Base-by-base conservation (phyloP, 1,140 invertebrate species). In the Dryas iulia region DNA sequence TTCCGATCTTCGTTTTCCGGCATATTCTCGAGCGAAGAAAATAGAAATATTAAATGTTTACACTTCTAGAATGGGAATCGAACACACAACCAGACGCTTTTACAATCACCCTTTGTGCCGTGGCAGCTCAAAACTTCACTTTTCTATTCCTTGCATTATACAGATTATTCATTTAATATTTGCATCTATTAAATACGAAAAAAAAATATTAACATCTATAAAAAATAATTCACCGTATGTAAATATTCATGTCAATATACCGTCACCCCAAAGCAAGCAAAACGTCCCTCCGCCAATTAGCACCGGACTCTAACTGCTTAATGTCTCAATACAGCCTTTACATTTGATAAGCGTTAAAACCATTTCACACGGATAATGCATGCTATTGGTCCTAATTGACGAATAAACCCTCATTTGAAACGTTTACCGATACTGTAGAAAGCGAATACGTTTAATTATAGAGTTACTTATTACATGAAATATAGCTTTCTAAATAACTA, bases 201-300 rank as follows among this genome's bases (percentile, higher is more conserved):
- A 5, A 18, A 21, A 21, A 47, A 21, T 47, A 47, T 47, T 7
- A 21, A 47, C n/a, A 8, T 18, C 39, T 21, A 47, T 21, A 18
- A 21, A 47, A 47, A 86, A 83, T 85, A 85, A 81, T 85, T 79
- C 82, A 66, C 73, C 69, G 79, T 79, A 86, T 86, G 87, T 81
- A 84, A 86, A 84, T 85, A 80, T 78, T 74, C 35, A 76, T 80
- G 79, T 88, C 80, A 83, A 90, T 86, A 86, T 90, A 87, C 83
- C 84, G 84, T 88, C 86, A 74, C 80, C 82, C 84, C 84, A 84
- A 83, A 84, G 85, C 82, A 85, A 76, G 64, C 84, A 82, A 85
- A 87, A 85, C 81, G 79, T 82, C 83, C 83, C 77, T 75, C 78
- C 70, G 59, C 74, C 84, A 89, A 90, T 90, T 90, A 90, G 86